These are phyloP conservation scores for Epicauta chinensis DNA, from an alignment of 1,140 invertebrate species.

Conservation along the genomic window DNA sequence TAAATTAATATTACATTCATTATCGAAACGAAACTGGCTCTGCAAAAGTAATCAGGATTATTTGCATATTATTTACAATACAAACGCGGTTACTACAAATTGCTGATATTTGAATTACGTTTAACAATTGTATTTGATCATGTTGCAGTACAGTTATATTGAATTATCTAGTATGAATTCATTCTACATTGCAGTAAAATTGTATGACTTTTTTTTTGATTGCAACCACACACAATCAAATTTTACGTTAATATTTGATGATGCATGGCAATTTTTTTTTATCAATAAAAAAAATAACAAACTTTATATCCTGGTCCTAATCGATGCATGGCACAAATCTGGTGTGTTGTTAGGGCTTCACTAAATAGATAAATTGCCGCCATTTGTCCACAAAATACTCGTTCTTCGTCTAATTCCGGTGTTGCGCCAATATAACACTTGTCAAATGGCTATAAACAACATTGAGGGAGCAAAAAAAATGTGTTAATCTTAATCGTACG, in stretches of 20 bases:
- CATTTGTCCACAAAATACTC: conserved; percentile 99
- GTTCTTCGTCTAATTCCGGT: conserved; percentile 89
- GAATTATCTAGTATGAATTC: no score
- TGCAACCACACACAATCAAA: no score
- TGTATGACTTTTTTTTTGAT: no score
- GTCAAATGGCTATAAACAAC: conserved; percentile 81
- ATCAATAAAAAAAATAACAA: conserved; percentile 25
- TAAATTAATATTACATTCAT: conserved; percentile 92
- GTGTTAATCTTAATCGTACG: no score
- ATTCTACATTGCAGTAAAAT: no score
- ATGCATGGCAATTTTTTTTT: not conserved
- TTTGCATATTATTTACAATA: no score
- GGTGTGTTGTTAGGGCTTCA: conserved; percentile 92
- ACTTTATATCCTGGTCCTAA: conserved; percentile 97
- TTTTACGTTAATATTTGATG: not conserved
- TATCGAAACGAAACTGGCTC: conserved; percentile 98
- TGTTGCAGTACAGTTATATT: no score
- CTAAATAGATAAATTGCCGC: conserved; percentile 97
- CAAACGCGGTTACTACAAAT: no score
- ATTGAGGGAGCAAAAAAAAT: no score
- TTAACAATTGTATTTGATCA: no score
- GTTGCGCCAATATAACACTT: conserved; percentile 98
- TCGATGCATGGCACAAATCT: conserved; percentile 94
- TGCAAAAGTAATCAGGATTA: conserved; percentile 45
- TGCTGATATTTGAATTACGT: no score